Base-by-base conservation (phyloP, 2,888 invertebrate genomes). In the Coecobrya sp. region DNA sequence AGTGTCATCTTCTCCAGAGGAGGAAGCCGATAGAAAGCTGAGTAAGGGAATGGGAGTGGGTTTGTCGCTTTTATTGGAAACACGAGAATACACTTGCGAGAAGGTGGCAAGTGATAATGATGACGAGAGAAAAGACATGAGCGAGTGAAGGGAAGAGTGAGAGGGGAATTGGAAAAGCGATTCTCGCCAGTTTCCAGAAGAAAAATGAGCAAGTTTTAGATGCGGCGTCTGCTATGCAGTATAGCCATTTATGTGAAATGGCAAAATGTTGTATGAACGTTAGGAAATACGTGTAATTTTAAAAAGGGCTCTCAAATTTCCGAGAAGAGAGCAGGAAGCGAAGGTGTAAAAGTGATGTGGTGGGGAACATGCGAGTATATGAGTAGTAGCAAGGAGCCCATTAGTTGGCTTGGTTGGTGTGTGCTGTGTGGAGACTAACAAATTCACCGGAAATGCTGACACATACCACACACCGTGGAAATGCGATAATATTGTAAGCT, bases 21-120 rank as follows among this genome's bases (percentile, higher is more conserved):
- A 68, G 3, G 42, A 73, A 42, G 8, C 13, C 13, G n/a, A 42
- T 36, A 73, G 42, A 45, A 73, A 19, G 30, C n/a, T 30, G 36
- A 36, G 68, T 10, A 30, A 8, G 59, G 7, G 36, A 22, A 3
- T 27, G 13, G 49, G 25, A 88, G 68, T 70, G 76, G 45, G 45
- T 45, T 73, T 65, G 70, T 68, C 65, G 45, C 82, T 52, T 70
- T 82, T 70, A 87, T 87, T 87, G 70, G 89, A 89, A 89, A 89
- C 82, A 88, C 70, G 81, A 89, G 89, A 89, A 89, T 82, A 65
- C 62, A 87, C 88, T 81, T 70, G 86, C 22, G 45, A 70, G 13
- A 27, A 49, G 42, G 73, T 73, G 73, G 73, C 4, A 42, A 68
- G 68, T 30, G 68, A 22, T 85, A 55, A 65, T 42, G 62, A 70